Conservation (phyloP, 2,888 invertebrate species). For the Caenorhabditis japonica region DNA sequence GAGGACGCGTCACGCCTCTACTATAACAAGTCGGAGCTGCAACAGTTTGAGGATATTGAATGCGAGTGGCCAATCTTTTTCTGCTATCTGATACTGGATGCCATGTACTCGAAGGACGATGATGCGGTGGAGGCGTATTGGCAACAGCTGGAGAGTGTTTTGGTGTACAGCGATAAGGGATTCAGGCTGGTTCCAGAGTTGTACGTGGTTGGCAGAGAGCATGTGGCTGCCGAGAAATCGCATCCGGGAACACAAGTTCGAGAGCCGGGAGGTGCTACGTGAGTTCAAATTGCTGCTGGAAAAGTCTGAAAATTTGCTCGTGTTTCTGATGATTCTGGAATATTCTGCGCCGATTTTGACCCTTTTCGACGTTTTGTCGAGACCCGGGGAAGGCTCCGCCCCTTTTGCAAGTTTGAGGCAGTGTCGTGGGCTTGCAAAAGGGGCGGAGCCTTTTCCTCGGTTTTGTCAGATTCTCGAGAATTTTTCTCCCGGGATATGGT, state of each 20-base stretch:
- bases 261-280: slow-evolving; percentile 71
- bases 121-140: slow-evolving; percentile 68
- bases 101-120: slow-evolving; percentile 78
- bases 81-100: slow-evolving; percentile 83
- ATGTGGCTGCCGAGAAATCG: slow-evolving; percentile 87
- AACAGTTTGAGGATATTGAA: slow-evolving; percentile 98
- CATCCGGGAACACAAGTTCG: slow-evolving; percentile 85
- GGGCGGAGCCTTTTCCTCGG: too few species aligned
- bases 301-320: neutral
- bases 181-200: slow-evolving; percentile 72
- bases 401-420: too few species aligned
- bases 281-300: slow-evolving; percentile 19
- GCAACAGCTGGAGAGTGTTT: slow-evolving; percentile 67
- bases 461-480: too few species aligned
- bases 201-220: slow-evolving; percentile 65
- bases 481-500: too few species aligned
- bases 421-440: too few species aligned
- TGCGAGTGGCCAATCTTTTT: slow-evolving; percentile 83
- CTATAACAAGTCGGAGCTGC: slow-evolving; percentile 97
- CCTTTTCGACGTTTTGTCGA: too few species aligned
- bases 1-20: slow-evolving; percentile 86
- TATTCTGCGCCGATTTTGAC: too few species aligned
- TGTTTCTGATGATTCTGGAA: too few species aligned
- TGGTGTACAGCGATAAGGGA: slow-evolving; percentile 58
- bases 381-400: too few species aligned